Conservation (phyloP, 2,113 vertebrate genomes). For the Microtus ochrogaster region DNA sequence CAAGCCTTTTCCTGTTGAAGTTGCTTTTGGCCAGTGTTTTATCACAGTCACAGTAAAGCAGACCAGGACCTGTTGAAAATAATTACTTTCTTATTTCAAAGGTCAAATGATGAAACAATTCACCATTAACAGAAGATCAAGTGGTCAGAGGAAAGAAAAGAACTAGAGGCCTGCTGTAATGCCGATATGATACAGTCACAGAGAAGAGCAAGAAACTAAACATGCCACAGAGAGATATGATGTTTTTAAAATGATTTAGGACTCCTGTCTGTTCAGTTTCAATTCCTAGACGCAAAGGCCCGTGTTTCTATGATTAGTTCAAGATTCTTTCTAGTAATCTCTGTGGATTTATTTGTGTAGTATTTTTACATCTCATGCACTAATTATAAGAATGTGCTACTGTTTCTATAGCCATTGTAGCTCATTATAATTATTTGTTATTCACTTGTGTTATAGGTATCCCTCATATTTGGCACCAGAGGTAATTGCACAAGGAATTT, state of each 20-base stretch:
- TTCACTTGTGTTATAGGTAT: slow-evolving; percentile 88
- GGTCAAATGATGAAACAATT: slow-evolving; percentile 9
- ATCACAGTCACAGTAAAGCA: not conserved
- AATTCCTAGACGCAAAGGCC: not conserved
- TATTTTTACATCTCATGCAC: not conserved
- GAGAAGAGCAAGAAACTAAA: not conserved
- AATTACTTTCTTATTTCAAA: not conserved
- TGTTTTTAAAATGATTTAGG: not conserved
- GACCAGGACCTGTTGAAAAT: not conserved
- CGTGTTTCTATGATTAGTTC: not conserved
- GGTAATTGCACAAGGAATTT: slow-evolving; percentile 95
- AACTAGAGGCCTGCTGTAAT: not conserved
- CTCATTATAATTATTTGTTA: not conserved
- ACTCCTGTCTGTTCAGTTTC: not conserved
- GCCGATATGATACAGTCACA: not conserved
- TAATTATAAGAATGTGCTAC: not conserved
- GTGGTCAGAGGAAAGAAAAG: not conserved
- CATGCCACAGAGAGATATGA: not conserved
- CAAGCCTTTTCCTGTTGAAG: not conserved
- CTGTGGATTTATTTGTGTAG: not conserved
- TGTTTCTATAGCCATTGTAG: not conserved
- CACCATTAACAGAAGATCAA: not conserved
- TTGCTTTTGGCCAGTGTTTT: not conserved
- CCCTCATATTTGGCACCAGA: slow-evolving; percentile 98
- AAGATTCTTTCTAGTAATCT: not conserved